A percentile compares a stretch with the other conserved stretches of the same genome.
These are phyloP conservation scores for Venusia cambrica DNA, from an alignment of 2,888 invertebrate genomes.

Conservation along the genomic window DNA sequence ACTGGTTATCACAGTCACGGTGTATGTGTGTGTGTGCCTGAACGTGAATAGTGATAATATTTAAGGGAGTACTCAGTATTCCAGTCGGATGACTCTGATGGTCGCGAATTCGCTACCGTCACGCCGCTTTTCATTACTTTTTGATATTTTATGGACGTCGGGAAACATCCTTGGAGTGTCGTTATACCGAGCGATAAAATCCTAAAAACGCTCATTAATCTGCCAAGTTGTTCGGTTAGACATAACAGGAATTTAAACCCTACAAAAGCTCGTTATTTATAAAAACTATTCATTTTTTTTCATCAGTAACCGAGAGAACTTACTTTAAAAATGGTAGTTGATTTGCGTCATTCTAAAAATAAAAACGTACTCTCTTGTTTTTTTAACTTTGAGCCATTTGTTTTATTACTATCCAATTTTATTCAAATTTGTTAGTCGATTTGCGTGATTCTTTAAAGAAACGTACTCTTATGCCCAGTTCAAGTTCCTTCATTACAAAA, in stretches of 20 bases:
- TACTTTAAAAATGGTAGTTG: too few relatives aligned
- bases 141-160: slow-evolving; percentile 35
- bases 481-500: too few relatives aligned
- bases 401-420: neutral
- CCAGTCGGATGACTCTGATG: slow-evolving; percentile 3
- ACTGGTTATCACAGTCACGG: too few relatives aligned
- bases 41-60: too few relatives aligned
- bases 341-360: too few relatives aligned
- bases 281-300: slow-evolving; percentile 1
- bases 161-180: slow-evolving; percentile 20
- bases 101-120: slow-evolving; percentile 19
- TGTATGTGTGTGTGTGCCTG: too few relatives aligned
- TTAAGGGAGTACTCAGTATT: neutral
- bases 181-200: slow-evolving; percentile 24
- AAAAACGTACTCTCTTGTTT: too few relatives aligned
- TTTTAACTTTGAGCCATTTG: neutral
- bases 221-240: slow-evolving; percentile 9
- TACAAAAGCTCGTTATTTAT: neutral
- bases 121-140: slow-evolving; percentile 36
- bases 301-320: neutral
- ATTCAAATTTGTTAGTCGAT: too few relatives aligned
- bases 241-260: neutral
- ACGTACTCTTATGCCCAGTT: too few relatives aligned
- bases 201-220: slow-evolving; percentile 16
- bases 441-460: too few relatives aligned